Evolutionary conservation across 2,797 vertebrate genomes (phyloP).

Genomic region (Tiaroga cobitis): DNA sequence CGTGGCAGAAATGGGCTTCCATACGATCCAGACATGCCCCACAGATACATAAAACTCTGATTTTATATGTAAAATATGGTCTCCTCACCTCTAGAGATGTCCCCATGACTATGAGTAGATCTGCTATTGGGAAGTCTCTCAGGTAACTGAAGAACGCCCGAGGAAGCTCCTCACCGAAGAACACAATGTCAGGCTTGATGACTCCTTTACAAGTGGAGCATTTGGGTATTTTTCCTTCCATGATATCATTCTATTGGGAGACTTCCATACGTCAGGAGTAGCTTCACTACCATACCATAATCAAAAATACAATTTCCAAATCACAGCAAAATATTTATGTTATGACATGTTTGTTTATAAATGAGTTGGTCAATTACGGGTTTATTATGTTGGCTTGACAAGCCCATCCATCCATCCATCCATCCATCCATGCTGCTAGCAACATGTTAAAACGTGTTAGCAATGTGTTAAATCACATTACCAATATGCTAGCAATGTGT

Average conservation of each 20-base stretch:
- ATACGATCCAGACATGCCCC: neutral
- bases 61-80: neutral
- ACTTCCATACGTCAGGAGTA: neutral
- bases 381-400: neutral
- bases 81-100: slow-evolving; percentile 92
- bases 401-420: too few relatives aligned
- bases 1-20: neutral
- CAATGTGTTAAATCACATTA: neutral
- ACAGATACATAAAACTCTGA: neutral
- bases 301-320: neutral
- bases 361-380: neutral
- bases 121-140: slow-evolving; percentile 88
- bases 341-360: neutral
- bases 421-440: too few relatives aligned
- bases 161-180: slow-evolving; percentile 94
- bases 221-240: slow-evolving; percentile 82
- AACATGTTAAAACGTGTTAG: neutral
- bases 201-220: slow-evolving; percentile 86
- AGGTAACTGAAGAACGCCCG: slow-evolving; percentile 85
- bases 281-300: neutral
- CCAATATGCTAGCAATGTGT: too few relatives aligned
- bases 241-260: slow-evolving; percentile 80
- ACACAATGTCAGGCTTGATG: slow-evolving; percentile 92
- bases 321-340: neutral
- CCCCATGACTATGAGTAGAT: slow-evolving; percentile 92